A percentile compares a stretch with the other conserved stretches of the same genome.
These are phyloP conservation scores for Ictidomys tridecemlineatus DNA, from an alignment of 2,113 vertebrate species.

Conservation along the genomic window DNA sequence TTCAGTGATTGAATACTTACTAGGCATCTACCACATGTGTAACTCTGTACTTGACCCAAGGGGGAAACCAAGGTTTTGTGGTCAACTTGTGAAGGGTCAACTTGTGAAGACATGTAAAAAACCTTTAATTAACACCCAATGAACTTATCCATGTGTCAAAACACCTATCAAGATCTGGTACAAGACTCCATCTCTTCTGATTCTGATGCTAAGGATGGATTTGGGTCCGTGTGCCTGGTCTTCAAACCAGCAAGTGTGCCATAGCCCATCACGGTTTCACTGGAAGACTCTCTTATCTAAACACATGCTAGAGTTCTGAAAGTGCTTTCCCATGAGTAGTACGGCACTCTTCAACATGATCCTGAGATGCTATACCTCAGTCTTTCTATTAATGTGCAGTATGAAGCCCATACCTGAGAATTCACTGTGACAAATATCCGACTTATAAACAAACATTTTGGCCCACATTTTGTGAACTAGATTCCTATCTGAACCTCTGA, in stretches of 20 bases:
- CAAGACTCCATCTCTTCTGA: neutral
- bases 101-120: neutral
- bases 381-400: neutral
- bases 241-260: neutral
- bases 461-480: constrained; percentile 11
- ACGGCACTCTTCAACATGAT: neutral
- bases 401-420: neutral
- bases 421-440: neutral
- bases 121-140: neutral
- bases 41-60: neutral
- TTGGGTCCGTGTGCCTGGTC: neutral
- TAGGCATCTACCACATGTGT: neutral
- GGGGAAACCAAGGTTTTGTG: neutral
- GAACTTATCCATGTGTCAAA: neutral
- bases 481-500: neutral
- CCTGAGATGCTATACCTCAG: neutral
- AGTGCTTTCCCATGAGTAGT: neutral
- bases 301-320: neutral
- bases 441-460: neutral
- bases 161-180: neutral
- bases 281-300: neutral
- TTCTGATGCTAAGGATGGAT: neutral
- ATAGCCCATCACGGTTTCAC: neutral
- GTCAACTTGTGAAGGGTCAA: neutral
- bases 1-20: neutral